Percentiles rank a stretch among this genome's conserved stretches.
These are phyloP conservation scores for Diarsia rubi DNA, from an alignment of 2,888 invertebrate genomes.

Conservation along the genomic window DNA sequence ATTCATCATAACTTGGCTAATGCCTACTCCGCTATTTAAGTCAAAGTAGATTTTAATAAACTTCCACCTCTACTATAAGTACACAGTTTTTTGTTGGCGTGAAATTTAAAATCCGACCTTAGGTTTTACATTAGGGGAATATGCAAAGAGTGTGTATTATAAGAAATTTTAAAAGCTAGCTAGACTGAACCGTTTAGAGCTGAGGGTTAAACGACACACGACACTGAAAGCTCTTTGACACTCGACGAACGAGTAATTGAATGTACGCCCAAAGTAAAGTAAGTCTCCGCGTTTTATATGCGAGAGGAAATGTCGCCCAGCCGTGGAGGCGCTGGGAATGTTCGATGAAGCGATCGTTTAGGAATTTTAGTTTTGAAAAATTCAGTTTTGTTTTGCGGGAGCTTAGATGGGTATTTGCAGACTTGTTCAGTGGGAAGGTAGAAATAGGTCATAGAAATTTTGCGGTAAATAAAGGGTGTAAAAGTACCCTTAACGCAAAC, in stretches of 20 bases:
- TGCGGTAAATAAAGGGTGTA: too few relatives aligned
- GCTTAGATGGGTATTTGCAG: constrained; percentile 9
- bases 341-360: constrained; percentile 52
- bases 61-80: constrained; percentile 2
- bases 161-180: constrained; percentile 64
- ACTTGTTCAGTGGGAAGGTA: background rate
- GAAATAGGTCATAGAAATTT: background rate
- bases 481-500: too few relatives aligned
- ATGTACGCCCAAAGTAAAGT: constrained; percentile 75
- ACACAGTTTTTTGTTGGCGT: constrained; percentile 38
- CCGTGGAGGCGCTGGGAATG: constrained; percentile 33
- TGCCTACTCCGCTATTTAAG: constrained; percentile 27
- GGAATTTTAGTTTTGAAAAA: constrained; percentile 33
- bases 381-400: constrained; percentile 21
- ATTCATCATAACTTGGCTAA: constrained; percentile 43
- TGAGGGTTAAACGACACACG: constrained; percentile 71
- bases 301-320: constrained; percentile 50
- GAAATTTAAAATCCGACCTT: constrained; percentile 53
- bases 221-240: constrained; percentile 80
- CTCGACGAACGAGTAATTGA: constrained; percentile 79
- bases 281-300: constrained; percentile 61
- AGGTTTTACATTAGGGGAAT: constrained; percentile 52
- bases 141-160: constrained; percentile 52
- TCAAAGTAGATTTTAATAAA: constrained; percentile 50
- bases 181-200: constrained; percentile 69